Conservation (phyloP, 1,140 invertebrate species). For the Lordiphosa clarofinis region DNA sequence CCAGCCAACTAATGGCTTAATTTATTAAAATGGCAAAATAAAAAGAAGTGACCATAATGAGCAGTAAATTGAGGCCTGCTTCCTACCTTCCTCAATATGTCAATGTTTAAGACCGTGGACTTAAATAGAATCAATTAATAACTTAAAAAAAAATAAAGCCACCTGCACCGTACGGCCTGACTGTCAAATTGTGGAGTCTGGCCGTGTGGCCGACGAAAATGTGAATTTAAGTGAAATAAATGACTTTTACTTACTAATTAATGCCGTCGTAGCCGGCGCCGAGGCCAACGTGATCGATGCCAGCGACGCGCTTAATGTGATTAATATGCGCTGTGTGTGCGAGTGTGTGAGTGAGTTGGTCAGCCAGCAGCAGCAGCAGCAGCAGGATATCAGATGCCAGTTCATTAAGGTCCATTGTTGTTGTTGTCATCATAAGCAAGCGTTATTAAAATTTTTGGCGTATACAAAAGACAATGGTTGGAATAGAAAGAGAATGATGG, state of each 20-base stretch:
- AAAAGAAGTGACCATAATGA: constrained; percentile 48
- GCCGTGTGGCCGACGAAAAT: constrained; percentile 39
- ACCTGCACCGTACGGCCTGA: constrained; percentile 34
- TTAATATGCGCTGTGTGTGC: constrained; percentile 91
- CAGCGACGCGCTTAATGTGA: constrained; percentile 92
- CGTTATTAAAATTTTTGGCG: constrained; percentile 68
- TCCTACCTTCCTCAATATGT: constrained; percentile 55
- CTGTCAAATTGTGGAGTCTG: constrained; percentile 1
- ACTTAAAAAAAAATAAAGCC: constrained; percentile 47
- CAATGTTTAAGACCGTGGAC: constrained; percentile 58
- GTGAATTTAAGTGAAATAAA: constrained; percentile 76
- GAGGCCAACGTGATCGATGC: constrained; percentile 93
- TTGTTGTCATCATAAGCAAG: constrained; percentile 51
- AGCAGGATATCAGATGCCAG: constrained; percentile 48
- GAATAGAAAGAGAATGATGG: constrained; percentile 31
- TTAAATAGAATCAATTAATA: constrained; percentile 77
- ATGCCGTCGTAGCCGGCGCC: constrained; percentile 94
- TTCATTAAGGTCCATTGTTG: constrained; percentile 71
- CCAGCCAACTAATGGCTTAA: background rate
- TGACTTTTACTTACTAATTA: constrained; percentile 89
- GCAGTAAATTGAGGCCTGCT: constrained; percentile 51
- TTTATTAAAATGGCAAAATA: background rate
- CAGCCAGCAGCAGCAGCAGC: constrained; percentile 27
- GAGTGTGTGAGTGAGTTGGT: constrained; percentile 27
- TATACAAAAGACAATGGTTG: constrained; percentile 54